These are phyloP conservation scores for Pagetopsis macropterus DNA, from an alignment of 2,797 vertebrate species.

Conservation along the genomic window DNA sequence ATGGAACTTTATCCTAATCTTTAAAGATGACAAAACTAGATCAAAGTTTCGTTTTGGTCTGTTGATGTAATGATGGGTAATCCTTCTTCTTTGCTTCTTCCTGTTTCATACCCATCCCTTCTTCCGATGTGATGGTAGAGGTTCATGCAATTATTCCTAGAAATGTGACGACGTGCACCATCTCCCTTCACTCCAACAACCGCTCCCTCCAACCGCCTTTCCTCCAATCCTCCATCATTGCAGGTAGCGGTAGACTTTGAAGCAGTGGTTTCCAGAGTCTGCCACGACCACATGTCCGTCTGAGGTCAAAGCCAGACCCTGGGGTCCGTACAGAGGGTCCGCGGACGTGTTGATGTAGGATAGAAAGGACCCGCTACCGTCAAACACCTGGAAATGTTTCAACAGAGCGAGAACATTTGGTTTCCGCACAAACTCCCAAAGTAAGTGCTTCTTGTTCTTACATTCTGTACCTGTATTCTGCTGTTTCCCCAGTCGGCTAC, in stretches of 20 bases:
- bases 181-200: not conserved
- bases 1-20: conserved; percentile 3
- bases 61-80: conserved; percentile 6
- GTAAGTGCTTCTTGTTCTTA: not conserved
- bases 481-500: conserved; percentile 99
- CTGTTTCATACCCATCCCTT: not conserved
- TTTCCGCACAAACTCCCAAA: not conserved
- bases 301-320: conserved; percentile 95
- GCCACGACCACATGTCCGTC: conserved; percentile 98
- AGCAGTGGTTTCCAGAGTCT: conserved; percentile 99
- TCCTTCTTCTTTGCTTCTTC: conserved; percentile 10
- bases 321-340: conserved; percentile 96
- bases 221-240: conserved; percentile 82
- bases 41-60: not conserved
- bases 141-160: conserved; percentile 54
- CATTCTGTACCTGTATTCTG: conserved; percentile 90
- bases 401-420: not conserved
- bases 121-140: conserved; percentile 18
- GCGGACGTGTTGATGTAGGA: conserved; percentile 99
- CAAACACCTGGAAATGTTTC: conserved; percentile 88
- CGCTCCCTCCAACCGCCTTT: not conserved
- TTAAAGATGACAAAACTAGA: not conserved
- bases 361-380: conserved; percentile 95
- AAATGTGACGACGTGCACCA: conserved; percentile 24
- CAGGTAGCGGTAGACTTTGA: conserved; percentile 98